Conservation (phyloP, 2,113 vertebrate genomes). For the Cyprinodon brontotheroides region DNA sequence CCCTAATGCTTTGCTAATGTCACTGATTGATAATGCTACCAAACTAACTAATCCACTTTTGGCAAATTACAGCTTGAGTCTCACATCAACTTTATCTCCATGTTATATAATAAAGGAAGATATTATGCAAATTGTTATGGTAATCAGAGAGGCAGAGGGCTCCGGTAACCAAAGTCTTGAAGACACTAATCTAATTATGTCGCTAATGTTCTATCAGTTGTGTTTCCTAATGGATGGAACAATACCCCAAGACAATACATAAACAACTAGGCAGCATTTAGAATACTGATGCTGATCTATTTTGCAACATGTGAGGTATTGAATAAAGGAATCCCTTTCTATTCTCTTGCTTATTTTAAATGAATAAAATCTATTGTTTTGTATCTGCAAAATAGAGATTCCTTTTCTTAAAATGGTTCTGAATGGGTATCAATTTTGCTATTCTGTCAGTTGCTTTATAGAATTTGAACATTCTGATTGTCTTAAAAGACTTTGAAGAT, state of each 20-base stretch:
- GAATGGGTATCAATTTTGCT: neutral
- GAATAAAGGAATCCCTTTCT: neutral
- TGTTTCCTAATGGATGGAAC: slow-evolving; percentile 39
- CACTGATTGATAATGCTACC: slow-evolving; percentile 57
- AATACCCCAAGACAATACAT: neutral
- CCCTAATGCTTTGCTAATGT: slow-evolving; percentile 41
- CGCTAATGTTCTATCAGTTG: slow-evolving; percentile 51
- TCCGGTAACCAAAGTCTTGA: slow-evolving; percentile 36
- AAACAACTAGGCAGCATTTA: slow-evolving; percentile 30
- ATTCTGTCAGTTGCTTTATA: neutral
- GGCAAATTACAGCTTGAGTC: slow-evolving; percentile 22
- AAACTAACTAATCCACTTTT: slow-evolving; percentile 46
- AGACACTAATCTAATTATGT: slow-evolving; percentile 52
- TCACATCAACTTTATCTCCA: slow-evolving; percentile 35
- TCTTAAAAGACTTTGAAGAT: neutral
- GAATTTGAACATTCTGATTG: slow-evolving; percentile 1
- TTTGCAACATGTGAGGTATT: slow-evolving; percentile 10
- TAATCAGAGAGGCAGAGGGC: slow-evolving; percentile 54
- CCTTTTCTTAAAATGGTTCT: neutral
- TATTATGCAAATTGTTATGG: slow-evolving; percentile 58
- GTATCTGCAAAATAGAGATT: neutral
- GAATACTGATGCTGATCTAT: slow-evolving; percentile 12
- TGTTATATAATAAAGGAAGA: slow-evolving; percentile 57
- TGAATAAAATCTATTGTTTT: neutral
- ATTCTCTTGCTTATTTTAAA: neutral